Percentiles rank a stretch among this genome's conserved stretches.
phyloP scores from a whole-genome alignment of 2,888 invertebrate genomes.

The Pheosia gnoma region DNA sequence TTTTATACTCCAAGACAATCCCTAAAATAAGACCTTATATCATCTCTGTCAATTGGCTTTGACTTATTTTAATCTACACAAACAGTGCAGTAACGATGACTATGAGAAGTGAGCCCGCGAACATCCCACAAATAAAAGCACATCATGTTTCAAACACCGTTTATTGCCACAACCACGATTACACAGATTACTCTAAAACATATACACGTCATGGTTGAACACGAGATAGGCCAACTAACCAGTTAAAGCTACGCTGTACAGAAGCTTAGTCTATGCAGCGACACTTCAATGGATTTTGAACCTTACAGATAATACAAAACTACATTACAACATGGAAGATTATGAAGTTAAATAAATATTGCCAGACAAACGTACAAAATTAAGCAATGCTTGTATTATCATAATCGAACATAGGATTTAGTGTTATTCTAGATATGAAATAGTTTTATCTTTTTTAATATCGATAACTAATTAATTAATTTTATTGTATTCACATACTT shows the following conservation, averaged over 20 bases:
- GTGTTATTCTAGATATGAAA: not conserved
- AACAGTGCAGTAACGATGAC: constrained; percentile 11
- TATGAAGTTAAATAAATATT: not conserved
- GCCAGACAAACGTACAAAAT: no score
- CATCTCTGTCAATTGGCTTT: not conserved
- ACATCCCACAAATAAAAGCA: constrained; percentile 29
- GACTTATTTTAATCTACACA: not conserved
- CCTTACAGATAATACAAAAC: constrained; percentile 1
- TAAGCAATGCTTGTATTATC: no score
- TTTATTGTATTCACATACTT: not conserved
- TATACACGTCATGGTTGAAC: not conserved
- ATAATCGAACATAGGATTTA: no score
- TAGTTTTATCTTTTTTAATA: not conserved
- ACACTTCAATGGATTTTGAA: not conserved
- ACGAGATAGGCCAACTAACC: not conserved
- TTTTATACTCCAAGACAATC: no score
- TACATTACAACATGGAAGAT: not conserved
- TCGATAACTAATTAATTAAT: not conserved
- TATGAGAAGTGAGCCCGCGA: constrained; percentile 12
- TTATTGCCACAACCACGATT: constrained; percentile 22
- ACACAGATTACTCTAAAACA: not conserved
- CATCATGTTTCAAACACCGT: constrained; percentile 18
- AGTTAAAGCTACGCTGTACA: not conserved
- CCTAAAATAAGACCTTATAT: no score
- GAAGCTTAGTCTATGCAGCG: not conserved